Evolutionary conservation across 2,113 vertebrate species (phyloP), one percentile per base, ranked within the genome.

Genomic region (Ophiodon elongatus): DNA sequence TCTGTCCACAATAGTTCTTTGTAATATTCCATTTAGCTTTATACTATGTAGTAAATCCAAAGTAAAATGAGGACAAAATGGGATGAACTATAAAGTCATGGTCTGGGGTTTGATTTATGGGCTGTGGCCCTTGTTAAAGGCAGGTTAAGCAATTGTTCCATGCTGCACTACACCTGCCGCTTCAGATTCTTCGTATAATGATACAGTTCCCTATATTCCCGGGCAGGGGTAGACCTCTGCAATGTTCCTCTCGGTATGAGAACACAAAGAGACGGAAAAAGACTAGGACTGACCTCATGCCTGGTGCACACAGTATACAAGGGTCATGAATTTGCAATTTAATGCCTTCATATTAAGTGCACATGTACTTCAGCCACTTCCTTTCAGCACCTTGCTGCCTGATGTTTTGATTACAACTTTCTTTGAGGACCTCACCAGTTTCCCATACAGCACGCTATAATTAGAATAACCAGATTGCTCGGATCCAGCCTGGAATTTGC

Each of bases 391-490:
- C 79, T 70, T 39, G 59, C 74, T 29, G 87, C 56, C 74, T 59
- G 76, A 79, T 62, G 80, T 79, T 82, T 87, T 87, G 90, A 90
- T 89, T 91, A 87, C 72, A 84, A 37, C 72, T 80, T 81, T 84
- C 74, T 65, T 79, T 15, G 4, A 83, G 76, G 64, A 82, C 68
- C 80, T 80, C 76, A 64, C 41, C 65, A 76, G 62, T 75, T 67
- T 73, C 33, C 52, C 57, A 60, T 81, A 70, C 60, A 63, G 31
- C 60, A 63, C 25, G 45, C 39, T 65, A 69, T 88, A 92, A 93
- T 93, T 86, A 92, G 76, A 67, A 70, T 67, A 84, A 87, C 78
- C 89, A 87, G 83, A 83, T 86, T 85, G 85, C 76, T 74, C 71
- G 41, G 66, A 82, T 88, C 81, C 80, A 76, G 19, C 29, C 66